These are phyloP conservation scores for Sarcophaga variegata DNA, from an alignment of 2,888 invertebrate genomes.

Conservation along the genomic window DNA sequence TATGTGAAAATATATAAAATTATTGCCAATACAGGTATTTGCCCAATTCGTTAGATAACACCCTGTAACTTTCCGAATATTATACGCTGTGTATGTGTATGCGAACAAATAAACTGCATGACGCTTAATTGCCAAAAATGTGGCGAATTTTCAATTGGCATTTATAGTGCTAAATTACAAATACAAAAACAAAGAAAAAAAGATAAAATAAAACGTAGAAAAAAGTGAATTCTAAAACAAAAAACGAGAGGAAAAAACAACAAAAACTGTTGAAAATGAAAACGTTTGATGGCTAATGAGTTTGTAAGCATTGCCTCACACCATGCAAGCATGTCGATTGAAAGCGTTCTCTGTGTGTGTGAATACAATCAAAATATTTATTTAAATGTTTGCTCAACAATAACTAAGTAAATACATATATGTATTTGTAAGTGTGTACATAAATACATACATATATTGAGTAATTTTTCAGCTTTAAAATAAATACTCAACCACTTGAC, in stretches of 20 bases:
- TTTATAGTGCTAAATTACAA: constrained; percentile 38
- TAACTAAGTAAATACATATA: constrained; percentile 44
- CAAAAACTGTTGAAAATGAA: constrained; percentile 27
- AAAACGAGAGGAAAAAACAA: neutral
- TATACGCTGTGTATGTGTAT: neutral
- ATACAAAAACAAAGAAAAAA: constrained; percentile 15
- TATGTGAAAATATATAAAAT: too few species aligned
- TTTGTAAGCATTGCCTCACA: constrained; percentile 32
- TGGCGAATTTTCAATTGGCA: constrained; percentile 62
- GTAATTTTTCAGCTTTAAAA: constrained; percentile 44
- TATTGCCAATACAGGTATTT: too few species aligned
- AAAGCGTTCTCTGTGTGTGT: constrained; percentile 1
- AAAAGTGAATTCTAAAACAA: constrained; percentile 13
- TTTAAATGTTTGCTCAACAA: constrained; percentile 50
- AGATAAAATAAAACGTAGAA: neutral
- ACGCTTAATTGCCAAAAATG: constrained; percentile 56
- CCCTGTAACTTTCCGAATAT: neutral
- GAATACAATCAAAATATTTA: constrained; percentile 56
- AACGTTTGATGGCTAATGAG: constrained; percentile 47
- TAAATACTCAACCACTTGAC: constrained; percentile 48
- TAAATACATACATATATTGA: neutral
- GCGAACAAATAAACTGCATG: constrained; percentile 30
- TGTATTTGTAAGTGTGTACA: neutral
- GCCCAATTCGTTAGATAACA: neutral
- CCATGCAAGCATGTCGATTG: constrained; percentile 2